Evolutionary conservation across 2,797 vertebrate species (phyloP).

Genomic region (Pipistrellus pipistrellus): DNA sequence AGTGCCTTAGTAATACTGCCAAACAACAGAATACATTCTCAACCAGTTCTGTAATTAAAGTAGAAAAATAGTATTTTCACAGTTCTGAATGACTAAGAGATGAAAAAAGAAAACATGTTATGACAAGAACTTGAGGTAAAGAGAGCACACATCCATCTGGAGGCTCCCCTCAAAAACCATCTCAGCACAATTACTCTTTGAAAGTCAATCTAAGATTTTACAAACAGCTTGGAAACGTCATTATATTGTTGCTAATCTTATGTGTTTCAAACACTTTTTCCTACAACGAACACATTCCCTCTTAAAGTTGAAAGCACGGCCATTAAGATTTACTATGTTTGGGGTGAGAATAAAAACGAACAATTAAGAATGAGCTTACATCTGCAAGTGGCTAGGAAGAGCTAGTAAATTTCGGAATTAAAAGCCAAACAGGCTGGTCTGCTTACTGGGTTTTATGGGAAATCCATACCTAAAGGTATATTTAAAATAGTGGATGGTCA

Average conservation of each 20-base stretch:
- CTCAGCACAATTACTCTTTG: slow-evolving; percentile 76
- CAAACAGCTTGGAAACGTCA: slow-evolving; percentile 85
- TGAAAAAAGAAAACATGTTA: slow-evolving; percentile 67
- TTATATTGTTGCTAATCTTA: slow-evolving; percentile 85
- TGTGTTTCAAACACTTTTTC: slow-evolving; percentile 84
- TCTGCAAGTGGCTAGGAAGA: slow-evolving; percentile 83
- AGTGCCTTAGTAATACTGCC: slow-evolving; percentile 83
- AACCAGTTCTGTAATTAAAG: slow-evolving; percentile 87
- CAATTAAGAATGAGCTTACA: slow-evolving; percentile 88
- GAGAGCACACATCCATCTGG: slow-evolving; percentile 8
- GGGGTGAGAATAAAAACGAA: slow-evolving; percentile 87
- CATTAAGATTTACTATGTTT: slow-evolving; percentile 89
- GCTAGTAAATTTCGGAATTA: slow-evolving; percentile 89
- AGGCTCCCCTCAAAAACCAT: slow-evolving; percentile 75
- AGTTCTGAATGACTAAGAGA: slow-evolving; percentile 79
- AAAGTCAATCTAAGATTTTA: slow-evolving; percentile 83
- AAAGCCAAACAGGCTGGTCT: slow-evolving; percentile 84
- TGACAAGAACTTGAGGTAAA: slow-evolving; percentile 55
- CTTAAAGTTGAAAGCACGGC: slow-evolving; percentile 81
- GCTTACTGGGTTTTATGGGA: slow-evolving; percentile 86
- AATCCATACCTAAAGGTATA: slow-evolving; percentile 88
- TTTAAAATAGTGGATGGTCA: slow-evolving; percentile 85
- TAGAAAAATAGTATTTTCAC: slow-evolving; percentile 82
- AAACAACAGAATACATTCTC: slow-evolving; percentile 86
- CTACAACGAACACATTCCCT: slow-evolving; percentile 82